Percentiles rank a stretch among this genome's conserved stretches.
phyloP scores from a whole-genome alignment of 2,888 invertebrate species.

The Synergus umbraculus region DNA sequence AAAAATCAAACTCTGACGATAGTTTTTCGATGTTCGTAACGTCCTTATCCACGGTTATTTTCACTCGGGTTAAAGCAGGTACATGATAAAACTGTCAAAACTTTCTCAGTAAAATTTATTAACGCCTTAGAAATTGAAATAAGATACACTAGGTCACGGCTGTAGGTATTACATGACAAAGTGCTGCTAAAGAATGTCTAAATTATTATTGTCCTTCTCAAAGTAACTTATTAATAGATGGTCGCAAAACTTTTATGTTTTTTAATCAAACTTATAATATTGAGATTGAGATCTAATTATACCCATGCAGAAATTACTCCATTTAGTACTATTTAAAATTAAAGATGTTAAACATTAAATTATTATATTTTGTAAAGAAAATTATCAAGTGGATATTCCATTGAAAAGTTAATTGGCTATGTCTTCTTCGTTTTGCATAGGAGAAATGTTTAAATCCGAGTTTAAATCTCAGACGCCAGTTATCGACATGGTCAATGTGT shows the following conservation, averaged over 20 bases:
- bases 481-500: slow-evolving; percentile 33
- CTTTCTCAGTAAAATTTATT: slow-evolving; percentile 34
- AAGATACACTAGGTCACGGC: slow-evolving; percentile 32
- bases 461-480: neutral
- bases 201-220: neutral
- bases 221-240: neutral
- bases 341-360: too few relatives aligned
- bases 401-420: too few relatives aligned
- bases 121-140: slow-evolving; percentile 39
- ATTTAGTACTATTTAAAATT: too few relatives aligned
- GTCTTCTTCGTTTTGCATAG: too few relatives aligned
- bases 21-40: slow-evolving; percentile 24
- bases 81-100: slow-evolving; percentile 41
- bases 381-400: too few relatives aligned
- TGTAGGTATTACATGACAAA: slow-evolving; percentile 20
- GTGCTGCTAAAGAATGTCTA: slow-evolving; percentile 5
- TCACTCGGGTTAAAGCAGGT: slow-evolving; percentile 21
- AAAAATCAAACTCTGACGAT: slow-evolving; percentile 25
- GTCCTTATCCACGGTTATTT: slow-evolving; percentile 19
- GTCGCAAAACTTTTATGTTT: neutral
- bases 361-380: too few relatives aligned
- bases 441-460: neutral
- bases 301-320: too few relatives aligned
- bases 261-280: neutral
- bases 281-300: too few relatives aligned